Evolutionary conservation across 2,888 invertebrate genomes (phyloP).

Genomic region (Odontocerum albicorne): DNA sequence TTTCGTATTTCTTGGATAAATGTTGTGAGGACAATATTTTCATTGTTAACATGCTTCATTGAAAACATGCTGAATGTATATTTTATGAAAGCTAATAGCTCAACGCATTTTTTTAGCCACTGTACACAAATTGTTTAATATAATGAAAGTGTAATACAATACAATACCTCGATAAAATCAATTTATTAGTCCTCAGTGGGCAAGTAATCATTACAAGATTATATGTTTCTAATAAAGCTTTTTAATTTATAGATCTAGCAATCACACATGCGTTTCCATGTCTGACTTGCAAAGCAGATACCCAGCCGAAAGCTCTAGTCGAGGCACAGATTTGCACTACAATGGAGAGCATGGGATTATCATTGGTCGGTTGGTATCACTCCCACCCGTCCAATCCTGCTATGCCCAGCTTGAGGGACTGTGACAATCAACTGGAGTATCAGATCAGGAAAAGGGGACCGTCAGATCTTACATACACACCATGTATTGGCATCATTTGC

Average conservation of each 20-base stretch:
- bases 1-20: too few species aligned
- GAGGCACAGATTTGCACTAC: slow-evolving; percentile 81
- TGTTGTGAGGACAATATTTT: too few species aligned
- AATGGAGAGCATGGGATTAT: slow-evolving; percentile 79
- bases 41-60: too few species aligned
- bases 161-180: too few species aligned
- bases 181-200: too few species aligned
- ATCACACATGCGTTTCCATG: slow-evolving; percentile 90
- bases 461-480: slow-evolving; percentile 88
- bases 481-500: slow-evolving; percentile 89
- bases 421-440: slow-evolving; percentile 91
- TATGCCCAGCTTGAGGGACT: slow-evolving; percentile 84
- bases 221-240: too few species aligned
- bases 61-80: too few species aligned
- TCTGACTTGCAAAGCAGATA: slow-evolving; percentile 77
- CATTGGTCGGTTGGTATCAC: slow-evolving; percentile 94
- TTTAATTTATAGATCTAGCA: slow-evolving; percentile 68
- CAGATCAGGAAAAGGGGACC: slow-evolving; percentile 93
- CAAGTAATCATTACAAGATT: too few species aligned
- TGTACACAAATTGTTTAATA: too few species aligned
- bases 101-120: too few species aligned
- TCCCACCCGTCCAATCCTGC: slow-evolving; percentile 88
- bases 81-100: too few species aligned
- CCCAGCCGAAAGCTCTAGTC: slow-evolving; percentile 72
- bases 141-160: too few species aligned